Evolutionary conservation across 2,888 invertebrate genomes (phyloP).

Genomic region (Geotrupes spiniger): DNA sequence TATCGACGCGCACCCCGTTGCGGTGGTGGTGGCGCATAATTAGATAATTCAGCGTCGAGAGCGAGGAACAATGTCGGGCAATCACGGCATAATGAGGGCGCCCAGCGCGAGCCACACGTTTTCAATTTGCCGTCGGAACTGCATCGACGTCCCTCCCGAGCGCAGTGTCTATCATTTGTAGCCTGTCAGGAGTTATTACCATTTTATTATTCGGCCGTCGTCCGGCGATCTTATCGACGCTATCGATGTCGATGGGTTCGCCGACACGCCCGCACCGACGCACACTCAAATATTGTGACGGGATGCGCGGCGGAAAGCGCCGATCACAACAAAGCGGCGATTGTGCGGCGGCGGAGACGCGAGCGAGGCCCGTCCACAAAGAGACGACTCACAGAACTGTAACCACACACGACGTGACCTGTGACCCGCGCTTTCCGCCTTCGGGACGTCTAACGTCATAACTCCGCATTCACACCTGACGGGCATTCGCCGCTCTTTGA

Average conservation of each 20-base stretch:
- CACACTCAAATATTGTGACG: no score
- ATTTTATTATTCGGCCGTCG: no score
- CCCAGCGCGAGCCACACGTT: constrained; percentile 6
- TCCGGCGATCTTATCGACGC: background rate
- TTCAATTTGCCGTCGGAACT: constrained; percentile 1
- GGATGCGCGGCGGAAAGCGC: no score
- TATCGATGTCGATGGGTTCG: no score
- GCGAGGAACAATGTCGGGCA: no score
- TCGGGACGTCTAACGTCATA: background rate
- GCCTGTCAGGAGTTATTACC: constrained; percentile 6
- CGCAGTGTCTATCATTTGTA: constrained; percentile 6
- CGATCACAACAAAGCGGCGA: no score
- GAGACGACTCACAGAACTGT: background rate
- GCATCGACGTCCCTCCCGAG: no score
- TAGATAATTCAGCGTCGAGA: no score
- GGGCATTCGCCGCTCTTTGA: background rate
- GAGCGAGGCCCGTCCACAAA: background rate
- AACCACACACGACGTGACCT: constrained; percentile 3
- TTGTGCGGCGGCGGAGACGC: no score
- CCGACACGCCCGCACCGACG: no score
- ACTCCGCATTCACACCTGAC: background rate
- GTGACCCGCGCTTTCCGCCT: background rate
- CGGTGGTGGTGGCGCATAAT: no score
- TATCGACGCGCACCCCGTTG: no score
- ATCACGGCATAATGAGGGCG: background rate